phyloP scores from a whole-genome alignment of 2,113 vertebrate species.

The Cebidichthys violaceus region DNA sequence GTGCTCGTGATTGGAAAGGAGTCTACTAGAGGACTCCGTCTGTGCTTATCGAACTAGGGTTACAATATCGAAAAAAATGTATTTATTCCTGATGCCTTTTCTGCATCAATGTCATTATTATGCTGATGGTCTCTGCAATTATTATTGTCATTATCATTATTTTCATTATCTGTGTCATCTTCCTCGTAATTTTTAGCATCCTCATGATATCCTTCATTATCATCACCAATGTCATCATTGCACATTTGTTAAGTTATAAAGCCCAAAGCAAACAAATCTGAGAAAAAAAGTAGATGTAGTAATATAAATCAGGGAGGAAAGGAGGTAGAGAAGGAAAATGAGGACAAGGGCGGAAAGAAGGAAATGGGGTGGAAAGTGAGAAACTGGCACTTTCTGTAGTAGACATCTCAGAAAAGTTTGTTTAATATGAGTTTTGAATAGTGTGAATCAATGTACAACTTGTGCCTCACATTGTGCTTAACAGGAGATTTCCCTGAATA shows the following conservation, averaged over 20 bases:
- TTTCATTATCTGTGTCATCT: conserved; percentile 48
- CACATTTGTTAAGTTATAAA: conserved; percentile 36
- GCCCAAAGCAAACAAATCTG: conserved; percentile 33
- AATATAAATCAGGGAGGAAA: neutral
- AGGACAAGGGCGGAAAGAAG: neutral
- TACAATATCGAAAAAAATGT: neutral
- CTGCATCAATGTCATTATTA: conserved; percentile 24
- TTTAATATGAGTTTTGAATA: neutral
- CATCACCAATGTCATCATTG: conserved; percentile 51
- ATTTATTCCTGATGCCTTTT: neutral
- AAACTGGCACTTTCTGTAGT: neutral
- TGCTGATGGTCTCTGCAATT: conserved; percentile 32
- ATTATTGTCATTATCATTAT: conserved; percentile 39
- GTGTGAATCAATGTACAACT: neutral
- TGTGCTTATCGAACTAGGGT: neutral
- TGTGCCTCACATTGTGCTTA: neutral
- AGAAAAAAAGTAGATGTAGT: neutral
- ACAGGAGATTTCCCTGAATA: neutral
- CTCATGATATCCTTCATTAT: conserved; percentile 55
- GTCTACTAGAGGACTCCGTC: neutral
- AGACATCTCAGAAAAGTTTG: neutral
- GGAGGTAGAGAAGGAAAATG: neutral
- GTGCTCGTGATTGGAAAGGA: neutral
- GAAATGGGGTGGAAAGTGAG: neutral
- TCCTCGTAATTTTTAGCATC: conserved; percentile 42